Conservation (phyloP, 1,140 invertebrate species). For the Pseudomyrmex flavicornis region DNA sequence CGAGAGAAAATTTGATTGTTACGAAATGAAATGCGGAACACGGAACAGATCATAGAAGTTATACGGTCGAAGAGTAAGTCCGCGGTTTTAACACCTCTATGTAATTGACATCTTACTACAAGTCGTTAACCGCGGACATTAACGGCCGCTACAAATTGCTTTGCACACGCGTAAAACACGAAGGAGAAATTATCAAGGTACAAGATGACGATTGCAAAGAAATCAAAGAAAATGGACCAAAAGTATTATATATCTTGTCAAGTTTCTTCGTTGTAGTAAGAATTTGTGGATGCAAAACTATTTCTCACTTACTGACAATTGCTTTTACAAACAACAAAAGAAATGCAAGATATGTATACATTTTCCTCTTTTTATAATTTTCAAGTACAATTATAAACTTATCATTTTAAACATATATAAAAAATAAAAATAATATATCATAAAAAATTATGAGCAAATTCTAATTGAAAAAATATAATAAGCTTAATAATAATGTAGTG, state of each 20-base stretch:
- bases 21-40: not conserved
- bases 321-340: not conserved
- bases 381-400: too few species aligned
- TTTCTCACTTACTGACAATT: not conserved
- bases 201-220: constrained; percentile 16
- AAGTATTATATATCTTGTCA: not conserved
- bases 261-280: not conserved
- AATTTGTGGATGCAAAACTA: too few species aligned
- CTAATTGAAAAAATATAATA: too few species aligned
- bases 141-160: constrained; percentile 41
- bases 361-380: not conserved
- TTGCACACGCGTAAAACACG: not conserved
- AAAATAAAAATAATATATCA: too few species aligned
- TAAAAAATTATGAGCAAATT: too few species aligned
- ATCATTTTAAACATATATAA: too few species aligned
- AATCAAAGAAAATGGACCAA: not conserved
- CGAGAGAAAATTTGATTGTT: not conserved
- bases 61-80: not conserved
- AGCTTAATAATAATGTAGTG: too few species aligned
- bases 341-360: not conserved
- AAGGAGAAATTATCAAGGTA: constrained; percentile 26
- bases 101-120: constrained; percentile 42
- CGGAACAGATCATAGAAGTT: not conserved
- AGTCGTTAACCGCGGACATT: constrained; percentile 50
- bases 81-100: constrained; percentile 1